Percentiles rank a stretch among this genome's conserved stretches.
These are phyloP conservation scores for Parotocinclus haroldoi DNA, from an alignment of 2,797 vertebrate genomes.

Conservation along the genomic window DNA sequence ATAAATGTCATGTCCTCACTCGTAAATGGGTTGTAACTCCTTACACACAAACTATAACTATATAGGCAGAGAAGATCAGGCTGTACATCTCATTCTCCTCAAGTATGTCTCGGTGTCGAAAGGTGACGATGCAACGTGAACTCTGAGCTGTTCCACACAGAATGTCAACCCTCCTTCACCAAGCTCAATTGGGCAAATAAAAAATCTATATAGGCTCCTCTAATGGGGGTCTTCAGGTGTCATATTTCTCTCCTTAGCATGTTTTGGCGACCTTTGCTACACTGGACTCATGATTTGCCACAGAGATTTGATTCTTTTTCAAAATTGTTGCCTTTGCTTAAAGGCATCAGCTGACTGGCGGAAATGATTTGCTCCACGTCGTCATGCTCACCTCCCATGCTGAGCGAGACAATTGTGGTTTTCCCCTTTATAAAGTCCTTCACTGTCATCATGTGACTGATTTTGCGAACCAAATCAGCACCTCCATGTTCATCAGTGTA, in stretches of 20 bases:
- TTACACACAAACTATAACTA: background rate
- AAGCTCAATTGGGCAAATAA: constrained; percentile 29
- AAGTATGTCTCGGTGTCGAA: background rate
- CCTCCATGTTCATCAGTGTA: no score
- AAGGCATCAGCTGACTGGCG: constrained; percentile 27
- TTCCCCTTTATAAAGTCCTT: no score
- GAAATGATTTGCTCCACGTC: constrained; percentile 10
- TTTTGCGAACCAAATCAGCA: no score
- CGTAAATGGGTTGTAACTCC: background rate
- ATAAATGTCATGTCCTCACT: no score
- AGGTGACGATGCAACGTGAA: constrained; percentile 1
- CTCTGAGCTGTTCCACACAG: constrained; percentile 7
- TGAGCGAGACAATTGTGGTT: no score
- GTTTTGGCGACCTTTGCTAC: constrained; percentile 44
- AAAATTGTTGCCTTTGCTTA: constrained; percentile 42
- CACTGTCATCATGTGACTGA: no score
- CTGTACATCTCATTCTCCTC: constrained; percentile 9
- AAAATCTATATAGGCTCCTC: constrained; percentile 29
- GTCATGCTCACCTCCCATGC: no score
- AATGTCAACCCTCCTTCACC: constrained; percentile 14
- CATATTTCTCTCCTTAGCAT: constrained; percentile 24
- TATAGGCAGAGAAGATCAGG: constrained; percentile 1
- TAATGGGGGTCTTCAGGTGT: constrained; percentile 32
- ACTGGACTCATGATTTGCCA: constrained; percentile 33
- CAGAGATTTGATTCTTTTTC: constrained; percentile 30